These are phyloP conservation scores for Opisthograptis luteolata DNA, from an alignment of 2,888 invertebrate genomes.

Conservation along the genomic window DNA sequence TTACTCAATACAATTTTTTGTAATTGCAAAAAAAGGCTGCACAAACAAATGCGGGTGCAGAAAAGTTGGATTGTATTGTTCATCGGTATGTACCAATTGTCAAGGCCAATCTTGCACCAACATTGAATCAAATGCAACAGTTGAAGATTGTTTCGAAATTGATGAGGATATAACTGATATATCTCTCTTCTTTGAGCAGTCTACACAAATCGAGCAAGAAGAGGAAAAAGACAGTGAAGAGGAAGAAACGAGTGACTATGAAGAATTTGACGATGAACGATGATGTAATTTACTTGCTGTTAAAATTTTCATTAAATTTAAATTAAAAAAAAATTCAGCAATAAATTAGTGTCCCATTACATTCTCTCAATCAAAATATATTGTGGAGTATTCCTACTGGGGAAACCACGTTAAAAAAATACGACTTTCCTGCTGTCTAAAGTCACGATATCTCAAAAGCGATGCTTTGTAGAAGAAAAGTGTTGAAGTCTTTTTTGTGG, in stretches of 20 bases:
- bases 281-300: background rate
- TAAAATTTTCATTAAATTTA: slow-evolving; percentile 4
- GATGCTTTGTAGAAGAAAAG: slow-evolving; percentile 25
- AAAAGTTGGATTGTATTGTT: slow-evolving; percentile 1
- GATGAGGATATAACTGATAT: background rate
- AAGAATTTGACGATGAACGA: too few species aligned
- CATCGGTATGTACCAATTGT: background rate
- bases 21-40: slow-evolving; percentile 4
- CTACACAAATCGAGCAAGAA: too few species aligned
- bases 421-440: slow-evolving; percentile 14
- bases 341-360: too few species aligned
- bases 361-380: too few species aligned
- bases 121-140: background rate
- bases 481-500: slow-evolving; percentile 24
- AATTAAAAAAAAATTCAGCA: background rate
- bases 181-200: too few species aligned
- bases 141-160: background rate
- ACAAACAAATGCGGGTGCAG: slow-evolving; percentile 2
- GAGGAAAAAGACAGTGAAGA: too few species aligned
- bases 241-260: too few species aligned
- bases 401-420: slow-evolving; percentile 3
- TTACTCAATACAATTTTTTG: slow-evolving; percentile 6
- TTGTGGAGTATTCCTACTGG: slow-evolving; percentile 1
- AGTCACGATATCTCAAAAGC: slow-evolving; percentile 25
- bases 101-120: background rate